Evolutionary conservation across 2,113 vertebrate species (phyloP).

Genomic region (Rostratula benghalensis): DNA sequence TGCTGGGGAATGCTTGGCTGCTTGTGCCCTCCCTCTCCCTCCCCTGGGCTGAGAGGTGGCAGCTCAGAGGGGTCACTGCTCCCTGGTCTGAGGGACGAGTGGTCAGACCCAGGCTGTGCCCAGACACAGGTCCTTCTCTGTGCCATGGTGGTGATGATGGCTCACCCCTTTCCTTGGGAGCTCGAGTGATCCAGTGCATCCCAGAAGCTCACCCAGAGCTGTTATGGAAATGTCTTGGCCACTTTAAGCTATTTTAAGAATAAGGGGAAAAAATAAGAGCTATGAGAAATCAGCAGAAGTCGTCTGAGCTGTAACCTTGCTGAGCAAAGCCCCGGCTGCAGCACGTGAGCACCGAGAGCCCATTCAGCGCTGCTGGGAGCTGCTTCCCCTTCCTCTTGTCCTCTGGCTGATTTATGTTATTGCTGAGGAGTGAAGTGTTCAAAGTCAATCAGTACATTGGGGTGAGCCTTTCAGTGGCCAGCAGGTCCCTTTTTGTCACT

Average conservation of each 20-base stretch:
- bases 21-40: neutral
- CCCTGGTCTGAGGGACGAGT: neutral
- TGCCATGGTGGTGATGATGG: neutral
- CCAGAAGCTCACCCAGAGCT: neutral
- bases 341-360: neutral
- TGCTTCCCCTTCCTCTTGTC: neutral
- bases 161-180: neutral
- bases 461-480: neutral
- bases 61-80: neutral
- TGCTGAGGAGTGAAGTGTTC: neutral
- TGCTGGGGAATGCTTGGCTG: neutral
- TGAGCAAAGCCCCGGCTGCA: neutral
- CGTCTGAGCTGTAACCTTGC: neutral
- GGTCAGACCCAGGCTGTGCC: neutral
- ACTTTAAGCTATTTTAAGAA: neutral
- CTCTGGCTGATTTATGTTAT: neutral
- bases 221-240: neutral
- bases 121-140: neutral
- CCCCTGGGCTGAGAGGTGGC: neutral
- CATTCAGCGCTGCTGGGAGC: neutral
- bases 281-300: rapidly evolving
- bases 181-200: neutral
- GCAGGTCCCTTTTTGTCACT: neutral
- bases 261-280: neutral
- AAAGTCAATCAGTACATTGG: neutral